Evolutionary conservation across 1,140 invertebrate genomes (phyloP).

Genomic region (Atta cephalotes): DNA sequence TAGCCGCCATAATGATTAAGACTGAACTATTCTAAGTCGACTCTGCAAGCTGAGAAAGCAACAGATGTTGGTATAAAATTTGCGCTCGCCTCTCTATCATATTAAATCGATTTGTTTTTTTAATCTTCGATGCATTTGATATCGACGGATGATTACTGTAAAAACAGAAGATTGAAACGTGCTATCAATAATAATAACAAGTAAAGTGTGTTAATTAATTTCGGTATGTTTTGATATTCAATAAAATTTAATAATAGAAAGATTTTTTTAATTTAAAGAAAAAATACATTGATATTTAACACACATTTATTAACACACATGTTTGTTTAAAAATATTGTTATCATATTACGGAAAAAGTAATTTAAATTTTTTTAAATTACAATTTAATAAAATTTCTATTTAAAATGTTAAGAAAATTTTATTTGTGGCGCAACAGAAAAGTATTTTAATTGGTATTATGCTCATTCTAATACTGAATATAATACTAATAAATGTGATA

Average conservation of each 20-base stretch:
- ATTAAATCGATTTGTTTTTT: constrained; percentile 27
- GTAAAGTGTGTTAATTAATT: not conserved
- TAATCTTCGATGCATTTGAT: not conserved
- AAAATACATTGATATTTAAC: too few relatives aligned
- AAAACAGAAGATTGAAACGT: not conserved
- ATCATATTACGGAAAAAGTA: not conserved
- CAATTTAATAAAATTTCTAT: not conserved
- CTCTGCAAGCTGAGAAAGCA: not conserved
- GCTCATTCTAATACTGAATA: not conserved
- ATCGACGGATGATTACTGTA: not conserved
- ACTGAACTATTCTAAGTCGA: not conserved
- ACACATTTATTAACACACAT: not conserved
- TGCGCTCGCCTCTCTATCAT: not conserved
- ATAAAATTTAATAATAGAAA: not conserved
- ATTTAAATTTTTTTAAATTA: not conserved
- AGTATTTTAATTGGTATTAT: not conserved
- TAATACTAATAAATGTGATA: not conserved
- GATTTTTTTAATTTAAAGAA: not conserved
- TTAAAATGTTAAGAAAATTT: not conserved
- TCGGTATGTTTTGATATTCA: not conserved
- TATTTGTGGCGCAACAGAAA: not conserved
- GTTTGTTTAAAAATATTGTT: not conserved
- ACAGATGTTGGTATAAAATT: not conserved
- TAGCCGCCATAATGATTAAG: not conserved
- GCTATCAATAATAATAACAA: constrained; percentile 2